Conservation (phyloP, 30 jellyfish, hydroid and myxozoan species). For the Chrysaora quinquecirrha region DNA sequence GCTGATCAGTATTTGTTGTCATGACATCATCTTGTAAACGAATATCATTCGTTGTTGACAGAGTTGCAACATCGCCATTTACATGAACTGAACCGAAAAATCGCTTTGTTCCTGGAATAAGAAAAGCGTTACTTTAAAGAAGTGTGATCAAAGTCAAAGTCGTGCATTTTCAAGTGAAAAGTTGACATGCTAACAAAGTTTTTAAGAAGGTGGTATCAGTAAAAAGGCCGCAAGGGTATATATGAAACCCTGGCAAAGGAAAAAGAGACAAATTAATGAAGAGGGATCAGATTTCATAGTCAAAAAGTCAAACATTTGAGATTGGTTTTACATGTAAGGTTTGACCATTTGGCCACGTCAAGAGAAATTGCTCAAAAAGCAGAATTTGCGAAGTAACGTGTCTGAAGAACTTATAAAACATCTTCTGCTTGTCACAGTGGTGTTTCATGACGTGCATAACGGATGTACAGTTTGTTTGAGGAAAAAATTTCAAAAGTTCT, state of each 20-base stretch:
- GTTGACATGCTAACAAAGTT: neutral
- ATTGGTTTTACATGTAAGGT: too few relatives aligned
- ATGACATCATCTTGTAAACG: constrained; percentile 72
- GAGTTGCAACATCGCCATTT: constrained; percentile 32
- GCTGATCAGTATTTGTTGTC: constrained; percentile 73
- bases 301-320: too few relatives aligned
- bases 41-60: constrained; percentile 70
- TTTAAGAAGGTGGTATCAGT: neutral
- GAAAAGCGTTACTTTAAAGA: neutral
- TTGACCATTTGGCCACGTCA: too few relatives aligned
- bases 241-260: neutral
- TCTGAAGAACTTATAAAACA: too few relatives aligned
- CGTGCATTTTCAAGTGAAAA: neutral
- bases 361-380: too few relatives aligned
- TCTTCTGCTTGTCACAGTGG: too few relatives aligned
- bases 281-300: neutral
- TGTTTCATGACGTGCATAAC: too few relatives aligned
- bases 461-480: too few relatives aligned
- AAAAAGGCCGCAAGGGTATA: neutral
- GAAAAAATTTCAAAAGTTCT: too few relatives aligned
- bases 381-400: too few relatives aligned
- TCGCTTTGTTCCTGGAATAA: constrained; percentile 49
- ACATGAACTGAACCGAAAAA: constrained; percentile 59
- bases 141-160: too few relatives aligned
- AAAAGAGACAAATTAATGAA: neutral